Base-by-base conservation (phyloP, 2,888 invertebrate genomes). In the Tiliacea aurago region DNA sequence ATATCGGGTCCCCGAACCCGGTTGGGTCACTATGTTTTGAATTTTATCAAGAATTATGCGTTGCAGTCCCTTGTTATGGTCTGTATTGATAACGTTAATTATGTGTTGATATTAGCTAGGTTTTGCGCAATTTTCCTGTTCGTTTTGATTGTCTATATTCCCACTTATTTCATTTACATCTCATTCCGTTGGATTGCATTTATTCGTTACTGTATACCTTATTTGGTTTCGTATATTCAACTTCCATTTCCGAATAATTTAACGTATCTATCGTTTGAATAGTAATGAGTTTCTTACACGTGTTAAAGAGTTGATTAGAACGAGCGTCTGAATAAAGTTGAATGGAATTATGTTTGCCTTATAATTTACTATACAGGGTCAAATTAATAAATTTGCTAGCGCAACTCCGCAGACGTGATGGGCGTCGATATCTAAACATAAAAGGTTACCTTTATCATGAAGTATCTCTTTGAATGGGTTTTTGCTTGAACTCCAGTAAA, bases 1-100 rank as follows among this genome's bases (percentile, higher is more conserved):
- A 61, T 84, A 75, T 78, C 80, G 70, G 92, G 90, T 91, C 90
- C 82, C 78, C 88, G 91, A 91, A 90, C 91, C 78, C 86, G 75
- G 71, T 85, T 78, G 71, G 88, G 88, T 87, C 86, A 84, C 80
- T 73, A 83, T 80, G 88, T 91, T 89, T 89, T 87, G 89, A 90
- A 85, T 86, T 80, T 88, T 90, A 90, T 91, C 89, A 81, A 78
- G 81, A 85, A 53, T 85, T 73, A 82, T 85, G 81, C 73, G 65
- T 79, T 81, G 76, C 78, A 75, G 68, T 73, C 79, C 65, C 55
- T 74, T 76, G 63, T 84, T 84, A 70, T 78, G 62, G 59, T 74
- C 59, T 43, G 65, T 69, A 73, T 70, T 76, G 72, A 80, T 86
- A 80, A 45, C 20, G 53, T 70, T 83, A 85, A 76, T 74, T 78